Evolutionary conservation across 2,888 invertebrate species (phyloP).

Genomic region (Caenorhabditis imperialis): DNA sequence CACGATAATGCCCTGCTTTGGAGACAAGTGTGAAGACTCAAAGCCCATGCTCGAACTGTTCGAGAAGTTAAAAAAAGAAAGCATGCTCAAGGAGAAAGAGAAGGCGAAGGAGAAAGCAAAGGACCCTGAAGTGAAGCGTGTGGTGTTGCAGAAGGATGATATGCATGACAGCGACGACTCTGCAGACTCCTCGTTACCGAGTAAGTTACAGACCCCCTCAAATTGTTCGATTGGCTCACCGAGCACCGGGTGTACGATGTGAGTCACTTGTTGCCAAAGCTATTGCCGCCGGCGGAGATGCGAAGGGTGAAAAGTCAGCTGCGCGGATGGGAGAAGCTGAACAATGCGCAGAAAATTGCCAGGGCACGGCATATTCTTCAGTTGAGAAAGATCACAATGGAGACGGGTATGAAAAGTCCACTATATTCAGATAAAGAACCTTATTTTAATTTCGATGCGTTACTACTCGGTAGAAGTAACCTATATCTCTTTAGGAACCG

Average conservation of each 20-base stretch:
- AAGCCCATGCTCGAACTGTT: slow-evolving; percentile 13
- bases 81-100: slow-evolving; percentile 5
- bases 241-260: slow-evolving; percentile 66
- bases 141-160: slow-evolving; percentile 42
- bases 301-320: slow-evolving; percentile 57
- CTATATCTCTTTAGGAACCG: slow-evolving; percentile 17
- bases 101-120: slow-evolving; percentile 13
- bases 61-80: too few relatives aligned
- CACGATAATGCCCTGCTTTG: slow-evolving; percentile 53
- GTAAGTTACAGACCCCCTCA: slow-evolving; percentile 73
- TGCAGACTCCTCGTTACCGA: background rate
- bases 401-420: slow-evolving; percentile 10
- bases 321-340: slow-evolving; percentile 66
- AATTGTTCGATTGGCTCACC: slow-evolving; percentile 71
- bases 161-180: slow-evolving; percentile 23
- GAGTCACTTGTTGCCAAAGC: slow-evolving; percentile 65
- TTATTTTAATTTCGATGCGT: background rate
- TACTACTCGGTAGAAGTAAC: background rate
- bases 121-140: slow-evolving; percentile 22
- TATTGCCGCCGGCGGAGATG: slow-evolving; percentile 63
- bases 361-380: slow-evolving; percentile 64
- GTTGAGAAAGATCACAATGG: slow-evolving; percentile 27
- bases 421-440: background rate
- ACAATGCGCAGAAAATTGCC: slow-evolving; percentile 60
- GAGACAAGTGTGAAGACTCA: slow-evolving; percentile 51